Base-by-base conservation (phyloP, 2,888 invertebrate genomes). In the Actias luna region DNA sequence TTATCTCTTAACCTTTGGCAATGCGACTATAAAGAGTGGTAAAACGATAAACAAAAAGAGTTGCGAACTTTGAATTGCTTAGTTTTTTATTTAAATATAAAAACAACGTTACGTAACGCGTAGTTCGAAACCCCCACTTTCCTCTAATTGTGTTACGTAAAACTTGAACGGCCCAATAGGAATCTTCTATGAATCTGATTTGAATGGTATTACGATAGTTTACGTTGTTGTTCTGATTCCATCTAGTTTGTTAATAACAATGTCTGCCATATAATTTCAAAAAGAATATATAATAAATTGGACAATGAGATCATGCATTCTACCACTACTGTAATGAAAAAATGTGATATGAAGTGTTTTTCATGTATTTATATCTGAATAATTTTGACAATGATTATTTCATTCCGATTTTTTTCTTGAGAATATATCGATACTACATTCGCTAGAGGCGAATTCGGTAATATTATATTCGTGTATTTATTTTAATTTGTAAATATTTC, bases 401-500 rank as follows among this genome's bases (percentile, higher is more conserved):
- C 82, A 87, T 88, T 88, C 83, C 84, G 82, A 74, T 72, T 70
- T 71, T 71, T 72, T 73, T 67, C 31, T 29, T 62, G 70, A 68
- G 70, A 68, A 72, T 65, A 69, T 68, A 72, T 69, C 67, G 76
- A 71, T 72, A 70, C 70, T 75, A 83, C 86, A 83, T 87, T 88
- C 86, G 76, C 80, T 69, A 58, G 67, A 69, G 67, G 79, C 83
- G 77, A 84, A 84, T 83, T 82, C 79, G 68, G 68, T 82, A 18
- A 18, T 18, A 42, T 42, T 79, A 79, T 76, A 80, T 80, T 80
- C 73, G 72, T 85, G 76, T 88, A 85, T 83, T 87, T 86, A 83
- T 85, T 83, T 84, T 83, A 64, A 83, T 85, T 88, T 92, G 89
- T 90, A 90, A 86, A 91, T 89, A 87, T 79, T 69, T 85, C 83